Conservation (phyloP, 1,140 invertebrate genomes). For the Drosophila sproati region DNA sequence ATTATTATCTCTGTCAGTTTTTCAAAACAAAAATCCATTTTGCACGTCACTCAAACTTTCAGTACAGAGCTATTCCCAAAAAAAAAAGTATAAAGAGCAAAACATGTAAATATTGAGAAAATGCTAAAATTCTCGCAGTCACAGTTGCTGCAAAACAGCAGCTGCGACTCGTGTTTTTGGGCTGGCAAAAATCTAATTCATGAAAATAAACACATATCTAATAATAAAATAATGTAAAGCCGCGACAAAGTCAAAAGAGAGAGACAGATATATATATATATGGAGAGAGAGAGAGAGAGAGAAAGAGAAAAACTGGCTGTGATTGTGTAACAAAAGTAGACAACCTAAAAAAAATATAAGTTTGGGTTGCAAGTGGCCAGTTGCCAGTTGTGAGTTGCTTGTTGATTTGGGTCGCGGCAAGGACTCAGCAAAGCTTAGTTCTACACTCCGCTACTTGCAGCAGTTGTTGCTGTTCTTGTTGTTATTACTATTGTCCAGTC, state of each 20-base stretch:
- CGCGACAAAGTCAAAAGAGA: slow-evolving; percentile 2
- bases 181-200: slow-evolving; percentile 57
- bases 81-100: no score
- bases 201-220: slow-evolving; percentile 31
- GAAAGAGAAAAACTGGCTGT: not conserved
- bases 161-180: not conserved
- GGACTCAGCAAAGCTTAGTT: slow-evolving; percentile 70
- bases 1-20: no score
- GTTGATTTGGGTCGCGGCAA: slow-evolving; percentile 77
- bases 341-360: slow-evolving; percentile 23
- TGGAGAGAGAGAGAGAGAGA: not conserved
- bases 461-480: slow-evolving; percentile 19
- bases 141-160: no score
- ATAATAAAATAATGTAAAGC: slow-evolving; percentile 41
- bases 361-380: not conserved
- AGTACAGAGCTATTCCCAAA: no score
- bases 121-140: no score
- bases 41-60: no score
- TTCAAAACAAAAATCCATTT: no score
- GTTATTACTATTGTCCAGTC: slow-evolving; percentile 18
- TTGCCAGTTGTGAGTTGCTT: slow-evolving; percentile 9
- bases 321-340: slow-evolving; percentile 26
- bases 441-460: slow-evolving; percentile 5
- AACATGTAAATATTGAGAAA: no score
- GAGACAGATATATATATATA: no score